Evolutionary conservation across 2,888 invertebrate species (phyloP), one percentile per base, ranked within the genome.

Genomic region (Liopterus haemorrhoidalis): DNA sequence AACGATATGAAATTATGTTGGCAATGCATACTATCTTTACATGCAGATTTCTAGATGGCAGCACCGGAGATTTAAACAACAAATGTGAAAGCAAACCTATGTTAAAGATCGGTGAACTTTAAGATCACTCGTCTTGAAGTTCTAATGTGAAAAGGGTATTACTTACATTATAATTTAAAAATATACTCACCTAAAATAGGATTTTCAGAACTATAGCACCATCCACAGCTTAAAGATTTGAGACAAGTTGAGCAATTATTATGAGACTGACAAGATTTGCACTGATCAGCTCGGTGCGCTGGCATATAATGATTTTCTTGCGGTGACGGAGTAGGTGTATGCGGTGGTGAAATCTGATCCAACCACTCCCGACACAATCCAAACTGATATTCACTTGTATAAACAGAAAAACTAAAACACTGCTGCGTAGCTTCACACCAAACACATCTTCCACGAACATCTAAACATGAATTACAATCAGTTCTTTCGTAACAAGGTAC

Each of bases 391-490:
- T 91, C 88, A 54, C 91, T 90, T 5, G 92, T 92, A 67, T 94
- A 94, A 1, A 93, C 89, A n/a, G 91, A 87, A 67, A 95, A 94
- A 53, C 91, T 87, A 64, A 95, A 92, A 66, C 95, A 95, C 60
- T 90, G 88, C 49, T 83, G 78, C 0, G 88, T 88, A 16, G 91
- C 88, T 63, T 92, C 90, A 65, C 95, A 95, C 95, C 95, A 95
- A 1, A 93, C 93, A 67, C 95, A 95, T 48, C 91, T 79, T 40
- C 36, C 36, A 2, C 43, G 20, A 14, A 44, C 36, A 57, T 86
- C 86, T 38, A 95, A 72, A 62, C 95, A 95, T 41, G 82, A 78
- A 12, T 82, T 80, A 64, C 91, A 91, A 60, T 82, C 81, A 28
- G 70, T 75, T 33, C 89, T 79, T 64, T 77, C 67, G 54, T 89